Percentiles rank a stretch among this genome's conserved stretches.
Evolutionary conservation across 2,888 invertebrate genomes (phyloP).

Genomic region (Luperina testacea): DNA sequence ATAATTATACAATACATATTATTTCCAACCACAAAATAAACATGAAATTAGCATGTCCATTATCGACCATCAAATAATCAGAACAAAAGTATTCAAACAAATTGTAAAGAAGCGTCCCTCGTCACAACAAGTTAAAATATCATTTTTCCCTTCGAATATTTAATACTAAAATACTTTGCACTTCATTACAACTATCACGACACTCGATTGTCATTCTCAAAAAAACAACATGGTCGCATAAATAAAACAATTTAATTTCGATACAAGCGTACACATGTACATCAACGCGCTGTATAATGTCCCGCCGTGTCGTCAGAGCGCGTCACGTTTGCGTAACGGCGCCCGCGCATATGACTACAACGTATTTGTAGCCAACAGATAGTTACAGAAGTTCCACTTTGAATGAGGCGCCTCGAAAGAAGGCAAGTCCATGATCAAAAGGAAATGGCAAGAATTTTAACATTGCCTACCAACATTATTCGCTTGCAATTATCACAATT

Average conservation of each 20-base stretch:
- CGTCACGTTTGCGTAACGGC: slow-evolving; percentile 85
- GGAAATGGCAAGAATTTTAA: neutral
- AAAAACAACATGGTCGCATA: slow-evolving; percentile 36
- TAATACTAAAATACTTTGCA: slow-evolving; percentile 40
- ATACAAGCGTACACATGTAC: slow-evolving; percentile 46
- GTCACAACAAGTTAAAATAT: slow-evolving; percentile 36
- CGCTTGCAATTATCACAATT: neutral
- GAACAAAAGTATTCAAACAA: slow-evolving; percentile 1
- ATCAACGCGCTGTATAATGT: slow-evolving; percentile 62
- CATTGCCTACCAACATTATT: neutral
- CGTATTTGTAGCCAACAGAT: slow-evolving; percentile 57
- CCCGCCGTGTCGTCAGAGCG: slow-evolving; percentile 77
- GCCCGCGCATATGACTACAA: slow-evolving; percentile 60
- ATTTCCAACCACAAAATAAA: neutral
- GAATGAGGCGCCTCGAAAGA: neutral
- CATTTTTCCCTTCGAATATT: slow-evolving; percentile 10
- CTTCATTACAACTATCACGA: slow-evolving; percentile 36
- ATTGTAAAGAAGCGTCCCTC: slow-evolving; percentile 15
- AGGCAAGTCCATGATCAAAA: neutral
- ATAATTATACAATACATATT: neutral
- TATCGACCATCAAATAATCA: slow-evolving; percentile 13
- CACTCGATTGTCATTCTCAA: slow-evolving; percentile 20
- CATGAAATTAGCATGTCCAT: neutral
- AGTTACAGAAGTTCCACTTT: slow-evolving; percentile 36
- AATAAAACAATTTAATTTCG: slow-evolving; percentile 55